These are phyloP conservation scores for Xiphophorus hellerii DNA, from an alignment of 2,113 vertebrate species.

Conservation along the genomic window DNA sequence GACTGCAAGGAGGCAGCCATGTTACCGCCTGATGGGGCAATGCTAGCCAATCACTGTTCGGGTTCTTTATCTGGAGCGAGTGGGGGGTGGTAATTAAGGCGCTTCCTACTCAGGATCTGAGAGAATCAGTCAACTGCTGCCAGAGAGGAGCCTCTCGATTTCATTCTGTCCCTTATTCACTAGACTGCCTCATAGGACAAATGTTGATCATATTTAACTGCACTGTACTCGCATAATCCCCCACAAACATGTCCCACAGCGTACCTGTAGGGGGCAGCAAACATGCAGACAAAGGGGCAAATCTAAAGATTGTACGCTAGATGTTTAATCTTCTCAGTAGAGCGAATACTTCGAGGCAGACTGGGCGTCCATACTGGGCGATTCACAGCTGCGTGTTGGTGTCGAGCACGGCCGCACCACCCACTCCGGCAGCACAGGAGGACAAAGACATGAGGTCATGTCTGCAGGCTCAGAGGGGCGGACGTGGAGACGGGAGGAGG, in stretches of 20 bases:
- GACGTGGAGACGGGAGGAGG: constrained; percentile 16
- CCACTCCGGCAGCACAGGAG: constrained; percentile 59
- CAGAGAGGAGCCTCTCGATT: constrained; percentile 63
- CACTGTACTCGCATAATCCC: constrained; percentile 44
- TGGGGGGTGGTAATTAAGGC: constrained; percentile 63
- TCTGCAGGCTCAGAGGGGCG: constrained; percentile 67
- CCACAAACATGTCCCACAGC: constrained; percentile 38
- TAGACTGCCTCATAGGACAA: constrained; percentile 23
- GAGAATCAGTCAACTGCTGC: constrained; percentile 75
- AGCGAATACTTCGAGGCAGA: constrained; percentile 25
- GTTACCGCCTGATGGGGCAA: constrained; percentile 60
- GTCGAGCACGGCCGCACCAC: constrained; percentile 33
- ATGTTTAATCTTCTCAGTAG: constrained; percentile 60
- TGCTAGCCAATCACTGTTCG: constrained; percentile 75
- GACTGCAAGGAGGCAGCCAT: constrained; percentile 55
- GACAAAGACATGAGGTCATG: constrained; percentile 79
- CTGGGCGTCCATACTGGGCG: constrained; percentile 33
- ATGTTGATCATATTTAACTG: constrained; percentile 30
- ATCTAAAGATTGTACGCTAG: constrained; percentile 59
- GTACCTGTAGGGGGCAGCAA: constrained; percentile 59
- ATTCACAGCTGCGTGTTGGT: constrained; percentile 30
- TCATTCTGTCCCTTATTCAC: constrained; percentile 47
- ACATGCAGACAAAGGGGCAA: constrained; percentile 31
- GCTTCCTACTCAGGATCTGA: constrained; percentile 76
- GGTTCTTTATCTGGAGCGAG: constrained; percentile 64